These are phyloP conservation scores for Limenitis arthemis DNA, from an alignment of 2,888 invertebrate species.

Conservation along the genomic window DNA sequence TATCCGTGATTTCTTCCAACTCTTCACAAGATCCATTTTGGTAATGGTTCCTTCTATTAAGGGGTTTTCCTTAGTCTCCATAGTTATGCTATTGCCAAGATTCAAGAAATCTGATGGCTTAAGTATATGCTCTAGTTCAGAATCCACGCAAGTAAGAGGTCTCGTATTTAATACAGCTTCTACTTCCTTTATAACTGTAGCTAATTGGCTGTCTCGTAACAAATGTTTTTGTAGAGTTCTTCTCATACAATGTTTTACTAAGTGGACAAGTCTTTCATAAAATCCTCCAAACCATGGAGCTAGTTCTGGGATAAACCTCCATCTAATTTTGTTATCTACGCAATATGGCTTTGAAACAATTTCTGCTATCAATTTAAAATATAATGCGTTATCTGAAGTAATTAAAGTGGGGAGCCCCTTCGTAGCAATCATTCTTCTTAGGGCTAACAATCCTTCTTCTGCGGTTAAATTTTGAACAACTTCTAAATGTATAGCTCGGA, in stretches of 20 bases:
- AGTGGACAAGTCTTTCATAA: constrained; percentile 14
- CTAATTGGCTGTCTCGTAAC: constrained; percentile 9
- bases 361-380: constrained; percentile 22
- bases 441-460: constrained; percentile 22
- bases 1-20: too few species aligned
- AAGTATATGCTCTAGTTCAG: constrained; percentile 12
- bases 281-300: constrained; percentile 18
- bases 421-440: constrained; percentile 18
- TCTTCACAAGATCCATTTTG: too few species aligned
- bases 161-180: constrained; percentile 13
- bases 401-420: constrained; percentile 18
- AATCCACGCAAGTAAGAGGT: constrained; percentile 9
- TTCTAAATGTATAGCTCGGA: constrained; percentile 27
- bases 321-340: constrained; percentile 5
- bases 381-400: constrained; percentile 21
- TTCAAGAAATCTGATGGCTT: constrained; percentile 5
- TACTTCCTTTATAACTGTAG: constrained; percentile 16
- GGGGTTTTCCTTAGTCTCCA: too few species aligned
- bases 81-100: too few species aligned
- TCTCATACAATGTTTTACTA: constrained; percentile 13
- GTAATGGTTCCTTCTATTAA: too few species aligned
- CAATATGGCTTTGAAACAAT: constrained; percentile 6
- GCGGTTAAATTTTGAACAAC: constrained; percentile 24
- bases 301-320: constrained; percentile 14
- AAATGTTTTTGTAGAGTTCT: constrained; percentile 13